Base-by-base conservation (phyloP, 1,140 invertebrate species). In the Drosophila albomicans region DNA sequence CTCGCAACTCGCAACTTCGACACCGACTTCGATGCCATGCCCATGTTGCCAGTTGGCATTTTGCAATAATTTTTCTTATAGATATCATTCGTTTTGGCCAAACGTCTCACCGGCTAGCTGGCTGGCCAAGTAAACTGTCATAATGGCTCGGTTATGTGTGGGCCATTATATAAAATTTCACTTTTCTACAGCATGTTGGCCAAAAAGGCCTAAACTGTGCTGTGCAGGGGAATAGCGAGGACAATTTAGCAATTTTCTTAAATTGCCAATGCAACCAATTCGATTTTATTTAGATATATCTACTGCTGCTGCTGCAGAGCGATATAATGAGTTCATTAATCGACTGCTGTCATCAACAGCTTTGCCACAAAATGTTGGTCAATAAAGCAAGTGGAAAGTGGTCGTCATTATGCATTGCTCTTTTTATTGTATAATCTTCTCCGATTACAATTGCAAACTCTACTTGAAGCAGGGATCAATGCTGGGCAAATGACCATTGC, bases 131-230 rank as follows among this genome's bases (percentile, higher is more conserved):
- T 72, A 73, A 87, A 89, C 81, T 89, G 85, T 89, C 84, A 88
- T 87, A 87, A 87, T 87, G 85, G 68, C 73, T 65, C 64, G 75
- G 80, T 87, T 87, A 87, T 87, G 85, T 84, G 74, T 72, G 16
- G 64, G 65, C 67, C 75, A 81, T 86, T 85, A 81, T 72, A 86
- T 86, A 87, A 84, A 87, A 89, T 87, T 87, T 87, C 84, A 87
- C 84, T 87, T 87, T 87, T 88, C 46, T 45, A 61, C n/a, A 15
- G 45, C 43, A 25, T n/a, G 38, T 35, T 52, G 51, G 45, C 78
- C 70, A 52, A 79, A 86, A 86, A 86, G 82, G 82, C 79, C 35
- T 38, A 38, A 10, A 7, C 7, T 32, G 7, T 32, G 32, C 32
- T 32, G 72, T 49, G n/a, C 38, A 52, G 20, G 54, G 38, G 32